Evolutionary conservation across 2,797 vertebrate genomes (phyloP).

Genomic region (Rallus crepitans): DNA sequence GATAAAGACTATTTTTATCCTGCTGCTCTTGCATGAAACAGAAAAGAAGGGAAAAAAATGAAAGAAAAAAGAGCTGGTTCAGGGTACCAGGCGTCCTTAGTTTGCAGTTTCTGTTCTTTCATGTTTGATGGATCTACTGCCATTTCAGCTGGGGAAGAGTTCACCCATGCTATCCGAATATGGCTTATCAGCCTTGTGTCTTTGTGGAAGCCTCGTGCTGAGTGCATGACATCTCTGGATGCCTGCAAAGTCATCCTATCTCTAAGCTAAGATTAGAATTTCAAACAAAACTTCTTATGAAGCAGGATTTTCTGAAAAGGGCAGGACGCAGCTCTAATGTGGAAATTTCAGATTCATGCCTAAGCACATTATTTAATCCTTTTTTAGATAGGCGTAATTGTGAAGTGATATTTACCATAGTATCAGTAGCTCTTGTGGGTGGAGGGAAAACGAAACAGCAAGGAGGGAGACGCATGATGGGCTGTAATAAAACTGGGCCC

Average conservation of each 20-base stretch:
- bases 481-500: not conserved
- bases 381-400: slow-evolving; percentile 16
- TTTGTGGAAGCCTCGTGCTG: slow-evolving; percentile 5
- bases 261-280: slow-evolving; percentile 63
- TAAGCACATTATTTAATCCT: slow-evolving; percentile 13
- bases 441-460: not conserved
- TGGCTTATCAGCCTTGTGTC: slow-evolving; percentile 43
- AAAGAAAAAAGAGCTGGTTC: not conserved
- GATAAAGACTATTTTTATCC: slow-evolving; percentile 29
- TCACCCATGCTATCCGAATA: not conserved
- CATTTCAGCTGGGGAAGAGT: slow-evolving; percentile 38
- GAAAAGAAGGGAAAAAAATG: too few species aligned
- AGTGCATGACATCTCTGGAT: slow-evolving; percentile 30
- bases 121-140: slow-evolving; percentile 62
- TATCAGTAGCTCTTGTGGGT: not conserved
- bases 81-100: slow-evolving; percentile 26
- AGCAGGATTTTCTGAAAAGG: slow-evolving; percentile 48
- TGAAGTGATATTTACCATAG: slow-evolving; percentile 10
- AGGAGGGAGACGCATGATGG: not conserved
- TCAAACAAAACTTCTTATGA: slow-evolving; percentile 54
- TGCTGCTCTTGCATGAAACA: not conserved
- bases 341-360: slow-evolving; percentile 46
- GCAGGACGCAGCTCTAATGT: not conserved
- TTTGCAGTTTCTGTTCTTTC: slow-evolving; percentile 59
- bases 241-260: slow-evolving; percentile 53